Conservation (phyloP, 2,888 invertebrate genomes). For the Acronicta leporina region DNA sequence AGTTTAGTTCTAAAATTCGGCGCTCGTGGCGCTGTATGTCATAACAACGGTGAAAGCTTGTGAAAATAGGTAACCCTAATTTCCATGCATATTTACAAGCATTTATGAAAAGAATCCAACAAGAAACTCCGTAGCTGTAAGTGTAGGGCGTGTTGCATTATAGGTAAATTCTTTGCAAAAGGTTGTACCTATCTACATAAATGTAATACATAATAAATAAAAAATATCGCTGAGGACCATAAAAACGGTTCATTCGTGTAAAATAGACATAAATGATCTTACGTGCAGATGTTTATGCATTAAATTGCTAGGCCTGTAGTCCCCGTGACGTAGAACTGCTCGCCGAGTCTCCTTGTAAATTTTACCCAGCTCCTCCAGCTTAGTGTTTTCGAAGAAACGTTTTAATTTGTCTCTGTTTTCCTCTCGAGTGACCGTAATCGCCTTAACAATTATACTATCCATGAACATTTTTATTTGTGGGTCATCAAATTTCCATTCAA, state of each 20-base stretch:
- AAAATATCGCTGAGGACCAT: too few species aligned
- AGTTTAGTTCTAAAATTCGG: too few species aligned
- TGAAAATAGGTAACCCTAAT: too few species aligned
- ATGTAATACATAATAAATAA: too few species aligned
- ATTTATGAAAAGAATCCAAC: too few species aligned
- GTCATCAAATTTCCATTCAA: slow-evolving; percentile 26
- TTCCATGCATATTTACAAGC: too few species aligned
- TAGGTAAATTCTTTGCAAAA: too few species aligned
- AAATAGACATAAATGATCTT: slow-evolving; percentile 20
- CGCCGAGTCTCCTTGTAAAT: slow-evolving; percentile 41
- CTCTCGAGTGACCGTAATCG: slow-evolving; percentile 51
- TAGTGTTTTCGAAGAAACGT: slow-evolving; percentile 45
- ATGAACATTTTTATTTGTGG: slow-evolving; percentile 18
- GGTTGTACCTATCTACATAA: too few species aligned
- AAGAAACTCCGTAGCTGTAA: too few species aligned
- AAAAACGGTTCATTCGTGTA: background rate
- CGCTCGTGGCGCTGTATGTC: too few species aligned
- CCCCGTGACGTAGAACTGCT: slow-evolving; percentile 69
- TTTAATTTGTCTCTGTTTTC: slow-evolving; percentile 58
- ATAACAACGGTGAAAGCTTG: too few species aligned
- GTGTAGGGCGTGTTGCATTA: too few species aligned
- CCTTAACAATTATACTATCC: slow-evolving; percentile 25
- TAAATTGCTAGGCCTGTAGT: slow-evolving; percentile 71
- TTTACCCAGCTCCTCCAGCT: slow-evolving; percentile 30
- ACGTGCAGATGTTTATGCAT: slow-evolving; percentile 46